phyloP scores from a whole-genome alignment of 2,888 invertebrate genomes.

The Polydrusus tereticollis region DNA sequence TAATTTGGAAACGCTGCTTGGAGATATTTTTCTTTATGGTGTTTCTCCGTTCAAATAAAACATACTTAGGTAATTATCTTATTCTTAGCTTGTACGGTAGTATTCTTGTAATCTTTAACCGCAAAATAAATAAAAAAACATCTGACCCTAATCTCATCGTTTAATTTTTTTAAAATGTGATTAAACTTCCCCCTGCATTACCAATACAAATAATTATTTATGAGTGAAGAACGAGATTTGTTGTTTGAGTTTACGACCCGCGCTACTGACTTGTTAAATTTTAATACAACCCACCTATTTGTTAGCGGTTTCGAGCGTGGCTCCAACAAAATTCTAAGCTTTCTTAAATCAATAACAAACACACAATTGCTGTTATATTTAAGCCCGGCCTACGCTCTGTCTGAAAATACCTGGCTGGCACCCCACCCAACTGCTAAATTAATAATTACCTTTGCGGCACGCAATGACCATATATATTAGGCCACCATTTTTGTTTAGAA shows the following conservation, averaged over 20 bases:
- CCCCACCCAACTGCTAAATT: constrained; percentile 53
- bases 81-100: too few relatives aligned
- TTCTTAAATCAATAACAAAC: constrained; percentile 48
- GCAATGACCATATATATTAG: constrained; percentile 56
- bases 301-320: constrained; percentile 28
- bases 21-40: too few relatives aligned
- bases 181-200: too few relatives aligned
- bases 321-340: constrained; percentile 47
- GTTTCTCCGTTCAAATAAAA: too few relatives aligned
- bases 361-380: constrained; percentile 45
- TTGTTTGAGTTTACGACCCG: background rate
- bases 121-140: too few relatives aligned
- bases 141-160: too few relatives aligned
- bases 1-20: too few relatives aligned
- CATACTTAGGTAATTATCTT: too few relatives aligned
- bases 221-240: background rate
- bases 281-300: constrained; percentile 35
- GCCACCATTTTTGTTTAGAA: constrained; percentile 56
- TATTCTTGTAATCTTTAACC: too few relatives aligned
- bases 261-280: constrained; percentile 28
- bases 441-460: constrained; percentile 53
- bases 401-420: constrained; percentile 50
- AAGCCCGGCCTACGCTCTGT: constrained; percentile 44
- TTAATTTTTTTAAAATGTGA: too few relatives aligned
- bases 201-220: too few relatives aligned